Percentiles rank a stretch among this genome's conserved stretches.
Evolutionary conservation across 2,888 invertebrate species (phyloP).

Genomic region (Drosophila pegasa): DNA sequence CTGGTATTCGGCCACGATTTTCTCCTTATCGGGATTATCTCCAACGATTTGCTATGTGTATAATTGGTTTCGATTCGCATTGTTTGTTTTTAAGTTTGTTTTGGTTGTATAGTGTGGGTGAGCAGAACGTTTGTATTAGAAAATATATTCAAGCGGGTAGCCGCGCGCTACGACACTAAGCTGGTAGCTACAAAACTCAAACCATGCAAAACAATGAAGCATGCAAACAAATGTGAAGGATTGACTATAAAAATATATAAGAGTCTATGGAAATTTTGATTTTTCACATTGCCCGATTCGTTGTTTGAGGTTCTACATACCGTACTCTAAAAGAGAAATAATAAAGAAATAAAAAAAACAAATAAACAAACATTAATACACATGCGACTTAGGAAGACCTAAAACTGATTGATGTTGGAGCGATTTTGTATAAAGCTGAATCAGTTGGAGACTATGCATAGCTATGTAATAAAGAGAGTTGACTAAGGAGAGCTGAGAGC

Average conservation of each 20-base stretch:
- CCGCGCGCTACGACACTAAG: slow-evolving; percentile 13
- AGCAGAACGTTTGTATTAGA: slow-evolving; percentile 48
- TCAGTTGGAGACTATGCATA: slow-evolving; percentile 18
- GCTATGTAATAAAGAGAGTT: slow-evolving; percentile 4
- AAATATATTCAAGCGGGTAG: slow-evolving; percentile 7
- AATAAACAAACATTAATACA: slow-evolving; percentile 34
- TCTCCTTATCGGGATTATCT: slow-evolving; percentile 89
- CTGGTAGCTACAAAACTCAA: slow-evolving; percentile 20
- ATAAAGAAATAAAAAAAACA: slow-evolving; percentile 29
- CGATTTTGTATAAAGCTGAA: slow-evolving; percentile 28
- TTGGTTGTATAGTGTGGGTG: slow-evolving; percentile 41
- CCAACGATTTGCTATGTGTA: slow-evolving; percentile 86
- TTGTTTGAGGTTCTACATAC: slow-evolving; percentile 56
- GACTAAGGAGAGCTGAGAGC: slow-evolving; percentile 37
- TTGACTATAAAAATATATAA: slow-evolving; percentile 2
- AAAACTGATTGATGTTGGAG: slow-evolving; percentile 28
- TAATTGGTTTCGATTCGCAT: slow-evolving; percentile 32
- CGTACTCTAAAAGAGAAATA: slow-evolving; percentile 62
- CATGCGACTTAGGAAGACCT: slow-evolving; percentile 52
- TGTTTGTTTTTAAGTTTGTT: slow-evolving; percentile 20
- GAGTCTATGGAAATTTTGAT: slow-evolving; percentile 20
- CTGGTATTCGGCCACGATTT: slow-evolving; percentile 91
- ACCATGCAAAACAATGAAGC: slow-evolving; percentile 46
- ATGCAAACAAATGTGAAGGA: slow-evolving; percentile 28
- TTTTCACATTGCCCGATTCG: slow-evolving; percentile 51